phyloP scores from a whole-genome alignment of 2,113 vertebrate species.

The Setophaga coronata region DNA sequence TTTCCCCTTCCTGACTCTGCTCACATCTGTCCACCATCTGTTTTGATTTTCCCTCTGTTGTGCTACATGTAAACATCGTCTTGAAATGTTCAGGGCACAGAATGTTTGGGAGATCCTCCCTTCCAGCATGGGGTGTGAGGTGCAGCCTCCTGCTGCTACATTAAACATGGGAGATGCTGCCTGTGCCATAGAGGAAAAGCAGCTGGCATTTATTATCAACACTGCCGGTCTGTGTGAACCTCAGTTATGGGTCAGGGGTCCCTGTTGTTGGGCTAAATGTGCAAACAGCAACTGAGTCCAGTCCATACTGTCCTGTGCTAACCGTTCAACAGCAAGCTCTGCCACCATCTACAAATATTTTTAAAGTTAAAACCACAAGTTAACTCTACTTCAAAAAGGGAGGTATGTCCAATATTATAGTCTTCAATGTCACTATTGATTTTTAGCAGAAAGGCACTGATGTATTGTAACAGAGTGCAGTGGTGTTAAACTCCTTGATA shows the following conservation, averaged over 20 bases:
- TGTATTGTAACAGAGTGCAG: background rate
- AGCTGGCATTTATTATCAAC: background rate
- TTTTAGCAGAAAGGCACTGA: background rate
- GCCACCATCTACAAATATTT: background rate
- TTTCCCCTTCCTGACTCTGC: background rate
- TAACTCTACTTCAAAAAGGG: background rate
- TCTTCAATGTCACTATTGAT: background rate
- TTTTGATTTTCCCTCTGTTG: background rate
- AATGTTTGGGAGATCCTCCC: background rate
- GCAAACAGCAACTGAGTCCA: background rate
- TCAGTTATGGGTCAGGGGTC: background rate
- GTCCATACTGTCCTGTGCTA: background rate
- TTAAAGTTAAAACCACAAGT: background rate
- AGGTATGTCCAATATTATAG: background rate
- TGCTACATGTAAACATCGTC: background rate
- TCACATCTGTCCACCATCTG: conserved; percentile 29
- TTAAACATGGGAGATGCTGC: background rate
- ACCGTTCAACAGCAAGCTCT: background rate
- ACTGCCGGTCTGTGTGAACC: background rate
- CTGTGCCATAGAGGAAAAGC: background rate
- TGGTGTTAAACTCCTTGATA: background rate
- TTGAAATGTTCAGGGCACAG: background rate
- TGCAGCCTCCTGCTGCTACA: background rate
- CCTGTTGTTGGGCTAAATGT: background rate
- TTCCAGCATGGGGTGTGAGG: background rate